Percentiles rank a stretch among this genome's conserved stretches.
phyloP scores from a whole-genome alignment of 2,888 invertebrate genomes.

The Hirudinaria manillensis region DNA sequence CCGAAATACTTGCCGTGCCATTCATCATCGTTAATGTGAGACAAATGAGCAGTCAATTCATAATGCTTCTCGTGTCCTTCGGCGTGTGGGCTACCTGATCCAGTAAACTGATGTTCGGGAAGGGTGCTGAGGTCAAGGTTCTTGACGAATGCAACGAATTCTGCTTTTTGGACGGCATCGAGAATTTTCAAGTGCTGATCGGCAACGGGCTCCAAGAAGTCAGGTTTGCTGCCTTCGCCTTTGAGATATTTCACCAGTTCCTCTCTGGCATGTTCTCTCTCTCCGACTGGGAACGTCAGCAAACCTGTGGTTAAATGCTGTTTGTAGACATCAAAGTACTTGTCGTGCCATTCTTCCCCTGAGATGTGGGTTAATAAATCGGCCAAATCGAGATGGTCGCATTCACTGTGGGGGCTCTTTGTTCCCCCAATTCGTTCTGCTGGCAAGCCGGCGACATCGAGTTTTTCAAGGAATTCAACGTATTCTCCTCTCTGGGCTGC shows the following conservation, averaged over 20 bases:
- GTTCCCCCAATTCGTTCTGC: not conserved
- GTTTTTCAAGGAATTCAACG: not conserved
- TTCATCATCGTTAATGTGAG: no score
- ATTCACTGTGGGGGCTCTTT: not conserved
- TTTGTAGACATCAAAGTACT: not conserved
- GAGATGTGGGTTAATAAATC: not conserved
- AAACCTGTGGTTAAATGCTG: slow-evolving; percentile 5
- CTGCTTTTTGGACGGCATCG: not conserved
- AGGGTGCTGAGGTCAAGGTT: not conserved
- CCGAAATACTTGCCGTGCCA: no score
- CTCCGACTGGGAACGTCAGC: not conserved
- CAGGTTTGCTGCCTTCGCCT: not conserved
- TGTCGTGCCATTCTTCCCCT: not conserved
- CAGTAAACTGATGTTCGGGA: not conserved
- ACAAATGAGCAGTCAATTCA: not conserved
- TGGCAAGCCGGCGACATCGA: not conserved
- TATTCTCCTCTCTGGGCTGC: not conserved
- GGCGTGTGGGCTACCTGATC: not conserved
- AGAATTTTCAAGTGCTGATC: not conserved
- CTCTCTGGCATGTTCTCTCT: not conserved
- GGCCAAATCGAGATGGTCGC: not conserved
- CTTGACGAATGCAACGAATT: not conserved
- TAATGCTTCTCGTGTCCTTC: not conserved
- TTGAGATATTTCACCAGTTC: not conserved
- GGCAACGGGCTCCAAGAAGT: slow-evolving; percentile 5